Percentiles rank a stretch among this genome's conserved stretches.
phyloP scores from a whole-genome alignment of 2,888 invertebrate genomes.

The Drosophila villosipedis region DNA sequence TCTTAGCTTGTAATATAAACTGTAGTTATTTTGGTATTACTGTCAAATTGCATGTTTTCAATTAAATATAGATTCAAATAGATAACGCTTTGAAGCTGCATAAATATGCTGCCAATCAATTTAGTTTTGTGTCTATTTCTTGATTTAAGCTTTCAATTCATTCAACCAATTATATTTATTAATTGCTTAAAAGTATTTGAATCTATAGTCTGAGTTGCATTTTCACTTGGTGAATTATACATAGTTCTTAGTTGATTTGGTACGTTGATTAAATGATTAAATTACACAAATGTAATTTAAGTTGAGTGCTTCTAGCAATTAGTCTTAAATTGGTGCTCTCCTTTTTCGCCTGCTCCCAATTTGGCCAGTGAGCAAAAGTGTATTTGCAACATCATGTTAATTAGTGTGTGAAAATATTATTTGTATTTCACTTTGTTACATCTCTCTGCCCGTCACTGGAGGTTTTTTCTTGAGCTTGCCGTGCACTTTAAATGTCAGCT shows the following conservation, averaged over 20 bases:
- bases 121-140: neutral
- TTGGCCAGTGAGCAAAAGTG: slow-evolving; percentile 5
- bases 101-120: neutral
- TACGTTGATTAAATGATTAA: slow-evolving; percentile 10
- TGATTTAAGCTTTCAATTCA: neutral
- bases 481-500: slow-evolving; percentile 30
- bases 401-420: slow-evolving; percentile 51
- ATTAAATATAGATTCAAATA: slow-evolving; percentile 21
- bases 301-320: slow-evolving; percentile 11
- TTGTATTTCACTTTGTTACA: slow-evolving; percentile 35
- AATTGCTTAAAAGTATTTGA: slow-evolving; percentile 1
- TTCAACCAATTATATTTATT: slow-evolving; percentile 1
- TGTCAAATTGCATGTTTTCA: neutral
- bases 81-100: neutral
- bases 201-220: neutral
- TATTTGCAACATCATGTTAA: slow-evolving; percentile 38
- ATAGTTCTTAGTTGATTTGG: neutral
- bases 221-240: neutral
- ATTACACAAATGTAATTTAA: slow-evolving; percentile 1
- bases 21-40: neutral
- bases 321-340: neutral
- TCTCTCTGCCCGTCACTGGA: slow-evolving; percentile 18
- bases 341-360: neutral
- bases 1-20: neutral
- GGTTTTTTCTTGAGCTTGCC: slow-evolving; percentile 12